Evolutionary conservation across 2,888 invertebrate species (phyloP).

Genomic region (Celastrina argiolus): DNA sequence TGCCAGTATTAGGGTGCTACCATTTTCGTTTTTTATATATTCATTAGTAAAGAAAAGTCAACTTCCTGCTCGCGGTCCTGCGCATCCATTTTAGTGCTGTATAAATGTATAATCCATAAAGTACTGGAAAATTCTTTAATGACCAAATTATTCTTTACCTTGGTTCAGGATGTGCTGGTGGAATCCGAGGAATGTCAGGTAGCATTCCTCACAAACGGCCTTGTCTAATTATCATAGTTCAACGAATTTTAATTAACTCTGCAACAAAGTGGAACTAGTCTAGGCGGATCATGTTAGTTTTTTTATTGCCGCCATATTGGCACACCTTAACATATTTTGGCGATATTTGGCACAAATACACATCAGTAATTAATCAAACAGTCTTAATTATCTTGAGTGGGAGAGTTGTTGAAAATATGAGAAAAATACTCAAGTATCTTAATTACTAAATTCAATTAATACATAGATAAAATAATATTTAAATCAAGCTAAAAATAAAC

Average conservation of each 20-base stretch:
- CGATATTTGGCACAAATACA: background rate
- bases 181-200: conserved; percentile 37
- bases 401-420: background rate
- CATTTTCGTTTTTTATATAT: too few species aligned
- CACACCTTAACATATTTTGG: conserved; percentile 23
- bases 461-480: background rate
- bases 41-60: too few species aligned
- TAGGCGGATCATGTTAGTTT: conserved; percentile 11
- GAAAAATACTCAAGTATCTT: background rate
- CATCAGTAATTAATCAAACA: background rate
- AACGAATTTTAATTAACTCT: conserved; percentile 36
- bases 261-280: conserved; percentile 29
- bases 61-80: too few species aligned
- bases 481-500: background rate
- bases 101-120: conserved; percentile 24
- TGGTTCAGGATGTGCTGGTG: conserved; percentile 31
- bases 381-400: background rate
- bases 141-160: conserved; percentile 5
- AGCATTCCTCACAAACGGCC: conserved; percentile 32
- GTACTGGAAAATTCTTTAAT: conserved; percentile 14
- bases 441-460: background rate
- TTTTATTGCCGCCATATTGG: conserved; percentile 25
- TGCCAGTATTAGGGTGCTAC: too few species aligned
- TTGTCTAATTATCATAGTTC: conserved; percentile 40
- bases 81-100: too few species aligned